These are phyloP conservation scores for Rhorus exstirpatorius DNA, from an alignment of 2,888 invertebrate genomes.

Conservation along the genomic window DNA sequence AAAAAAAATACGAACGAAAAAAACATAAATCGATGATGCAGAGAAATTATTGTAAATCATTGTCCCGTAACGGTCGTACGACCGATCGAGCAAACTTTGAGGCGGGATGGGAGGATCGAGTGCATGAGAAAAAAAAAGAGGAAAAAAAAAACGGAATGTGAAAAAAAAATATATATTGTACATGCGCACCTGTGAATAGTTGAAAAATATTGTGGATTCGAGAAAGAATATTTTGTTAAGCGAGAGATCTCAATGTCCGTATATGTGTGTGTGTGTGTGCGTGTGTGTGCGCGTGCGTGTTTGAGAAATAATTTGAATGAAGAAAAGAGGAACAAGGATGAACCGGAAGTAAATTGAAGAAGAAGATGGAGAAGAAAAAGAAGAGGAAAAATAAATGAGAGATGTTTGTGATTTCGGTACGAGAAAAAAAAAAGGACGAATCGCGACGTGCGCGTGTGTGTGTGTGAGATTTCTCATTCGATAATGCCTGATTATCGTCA, in stretches of 20 bases:
- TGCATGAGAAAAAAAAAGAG: conserved; percentile 26
- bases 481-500: conserved; percentile 26
- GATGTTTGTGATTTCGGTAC: neutral
- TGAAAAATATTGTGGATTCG: conserved; percentile 52
- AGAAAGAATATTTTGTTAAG: conserved; percentile 78
- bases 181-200: conserved; percentile 71
- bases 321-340: conserved; percentile 17
- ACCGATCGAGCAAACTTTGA: conserved; percentile 5
- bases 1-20: too few relatives aligned
- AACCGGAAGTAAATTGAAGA: neutral
- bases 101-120: conserved; percentile 1
- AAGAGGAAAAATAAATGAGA: conserved; percentile 1
- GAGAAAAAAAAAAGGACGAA: neutral
- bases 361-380: conserved; percentile 3
- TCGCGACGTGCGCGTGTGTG: neutral
- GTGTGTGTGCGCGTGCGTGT: conserved; percentile 21
- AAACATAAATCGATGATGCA: conserved; percentile 5
- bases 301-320: conserved; percentile 30
- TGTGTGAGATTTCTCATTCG: conserved; percentile 17
- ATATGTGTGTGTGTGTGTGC: conserved; percentile 13
- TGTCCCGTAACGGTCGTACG: neutral
- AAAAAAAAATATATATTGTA: conserved; percentile 69
- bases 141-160: conserved; percentile 63
- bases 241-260: conserved; percentile 66
- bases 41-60: conserved; percentile 21